Base-by-base conservation (phyloP, 1,140 invertebrate genomes). In the Lepidurus apus region DNA sequence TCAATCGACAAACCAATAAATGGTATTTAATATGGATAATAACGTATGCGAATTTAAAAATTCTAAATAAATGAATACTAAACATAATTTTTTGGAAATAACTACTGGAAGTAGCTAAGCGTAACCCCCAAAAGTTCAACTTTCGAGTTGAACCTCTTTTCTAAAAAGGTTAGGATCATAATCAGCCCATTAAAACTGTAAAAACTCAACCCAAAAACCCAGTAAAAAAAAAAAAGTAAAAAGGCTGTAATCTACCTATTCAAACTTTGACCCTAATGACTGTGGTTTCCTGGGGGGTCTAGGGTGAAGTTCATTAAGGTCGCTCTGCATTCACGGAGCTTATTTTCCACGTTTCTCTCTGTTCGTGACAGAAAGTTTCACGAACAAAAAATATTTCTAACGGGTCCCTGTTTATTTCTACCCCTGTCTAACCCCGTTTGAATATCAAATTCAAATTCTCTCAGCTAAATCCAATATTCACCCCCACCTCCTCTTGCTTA, bases 241-340 rank as follows among this genome's bases (percentile, higher is more conserved):
- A 17, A 7, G 53, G 17, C 53, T 0, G 53, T 65, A 17, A 21
- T 21, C 21, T 34, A 34, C 53, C 21, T n/a, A 65, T 65, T 65
- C n/a, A 65, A 65, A 65, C 53, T 65, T 65, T 65, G 53, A 65
- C 53, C 53, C 21, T 65, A 65, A 65, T 65, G 53, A 65, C 53
- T 65, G 53, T 21, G 13, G 53, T 65, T 65, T 65, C 53, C 21
- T 7, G 53, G 17, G 53, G 17, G 53, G 53, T 65, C 53, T 65
- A 65, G 21, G 53, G 53, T 65, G 53, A 65, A 65, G 53, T 65
- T 65, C 53, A 65, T 65, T 65, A 65, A 17, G 17, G 53, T 65
- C 53, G 17, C 8, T 65, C 53, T 21, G 21, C 7, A 21, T 65
- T 65, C 7, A 34, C 34, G 1, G 34, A 65, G 13, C 53, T 21